Base-by-base conservation (phyloP, 1,140 invertebrate species). In the Tetramorium alpestre region DNA sequence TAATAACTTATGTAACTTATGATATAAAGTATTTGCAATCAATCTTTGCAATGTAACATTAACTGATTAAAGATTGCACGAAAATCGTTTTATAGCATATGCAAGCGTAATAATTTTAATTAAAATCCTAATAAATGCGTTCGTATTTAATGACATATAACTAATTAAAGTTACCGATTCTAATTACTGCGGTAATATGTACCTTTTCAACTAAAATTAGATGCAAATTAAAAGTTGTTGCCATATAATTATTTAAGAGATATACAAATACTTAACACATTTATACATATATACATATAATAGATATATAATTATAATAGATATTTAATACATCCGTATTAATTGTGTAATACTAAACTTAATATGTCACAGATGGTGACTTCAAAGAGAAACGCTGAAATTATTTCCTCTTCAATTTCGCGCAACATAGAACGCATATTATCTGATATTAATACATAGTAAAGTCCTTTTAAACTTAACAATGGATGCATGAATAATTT, bases 261-360 rank as follows among this genome's bases (percentile, higher is more conserved):
- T 49, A 60, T 16, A 60, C 16, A 41, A 41, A 47, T 38, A 56
- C n/a, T 6, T 22, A 25, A 65, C 5, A 67, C 6, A 54, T 56
- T 81, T 1, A 1, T 25, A n/a, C n/a, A 44, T 44, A n/a, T 6
- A 33, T 33, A 28, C 28, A 16, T 16, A 33, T 62, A 3, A 33
- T 28, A 16, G 22, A 33, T 11, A 22, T 33, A 28, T 25, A 16
- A 28, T 49, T 70, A 28, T 33, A 6, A 5, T 44, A 25, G 8
- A 51, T 8, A 28, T 28, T 70, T 58, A 44, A 72, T 64, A 16
- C 16, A 47, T 70, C 5, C 1, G 25, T n/a, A 70, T 81, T 81
- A 81, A 81, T 70, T 70, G 58, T 49, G 18, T 16, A 75, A 41
- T 75, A 75, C 41, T 22, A 72, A 81, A 81, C 49, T 56, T 70